A percentile compares a stretch with the other conserved stretches of the same genome.
These are phyloP conservation scores for Psittacula cyanocephala DNA, from an alignment of 2,113 vertebrate genomes.

Conservation along the genomic window DNA sequence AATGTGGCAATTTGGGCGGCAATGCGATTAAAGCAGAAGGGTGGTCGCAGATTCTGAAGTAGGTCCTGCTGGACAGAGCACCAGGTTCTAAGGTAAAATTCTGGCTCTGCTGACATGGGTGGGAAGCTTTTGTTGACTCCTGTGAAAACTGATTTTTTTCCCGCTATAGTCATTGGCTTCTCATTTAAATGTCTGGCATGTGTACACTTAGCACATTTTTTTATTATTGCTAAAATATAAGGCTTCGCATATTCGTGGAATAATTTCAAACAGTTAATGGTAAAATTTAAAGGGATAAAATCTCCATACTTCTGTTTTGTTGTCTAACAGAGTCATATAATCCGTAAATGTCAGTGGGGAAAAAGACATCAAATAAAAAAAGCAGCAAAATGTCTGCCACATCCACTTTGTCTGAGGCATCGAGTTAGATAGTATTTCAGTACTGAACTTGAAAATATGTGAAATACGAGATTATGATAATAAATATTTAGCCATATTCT, in stretches of 20 bases:
- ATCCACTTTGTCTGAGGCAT: constrained; percentile 52
- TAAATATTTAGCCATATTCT: constrained; percentile 73
- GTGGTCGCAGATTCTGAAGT: not conserved
- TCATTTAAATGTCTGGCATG: not conserved
- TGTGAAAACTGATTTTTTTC: not conserved
- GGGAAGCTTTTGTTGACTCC: not conserved
- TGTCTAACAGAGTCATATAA: constrained; percentile 25
- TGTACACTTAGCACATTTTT: not conserved
- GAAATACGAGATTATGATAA: constrained; percentile 76
- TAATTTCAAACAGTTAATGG: not conserved
- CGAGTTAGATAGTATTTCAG: constrained; percentile 73
- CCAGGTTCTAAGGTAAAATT: not conserved
- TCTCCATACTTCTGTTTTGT: constrained; percentile 8
- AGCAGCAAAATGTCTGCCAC: constrained; percentile 34
- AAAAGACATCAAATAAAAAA: constrained; percentile 57
- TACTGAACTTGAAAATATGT: constrained; percentile 74
- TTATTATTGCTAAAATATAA: not conserved
- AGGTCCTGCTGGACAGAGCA: not conserved
- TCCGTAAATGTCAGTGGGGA: constrained; percentile 18
- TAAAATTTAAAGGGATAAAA: constrained; percentile 1
- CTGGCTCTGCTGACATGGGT: not conserved
- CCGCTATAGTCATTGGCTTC: not conserved
- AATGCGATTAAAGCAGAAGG: not conserved
- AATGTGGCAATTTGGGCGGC: not conserved
- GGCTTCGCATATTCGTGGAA: not conserved